Evolutionary conservation across 2,888 invertebrate species (phyloP).

Genomic region (Agrochola circellaris): DNA sequence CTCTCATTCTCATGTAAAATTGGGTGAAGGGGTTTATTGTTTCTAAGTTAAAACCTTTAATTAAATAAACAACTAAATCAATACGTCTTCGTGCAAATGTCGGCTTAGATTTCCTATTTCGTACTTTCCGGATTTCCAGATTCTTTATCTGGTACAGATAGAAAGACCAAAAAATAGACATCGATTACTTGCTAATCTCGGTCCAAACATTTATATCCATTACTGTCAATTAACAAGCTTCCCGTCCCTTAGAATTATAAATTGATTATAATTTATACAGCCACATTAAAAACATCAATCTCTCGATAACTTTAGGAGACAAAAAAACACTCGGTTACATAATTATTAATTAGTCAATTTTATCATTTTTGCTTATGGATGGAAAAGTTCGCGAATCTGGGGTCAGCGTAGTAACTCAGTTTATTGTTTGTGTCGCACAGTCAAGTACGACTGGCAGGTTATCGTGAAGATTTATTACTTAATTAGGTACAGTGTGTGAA

Average conservation of each 20-base stretch:
- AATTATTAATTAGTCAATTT: constrained; percentile 3
- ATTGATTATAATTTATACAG: not conserved
- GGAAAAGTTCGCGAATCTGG: constrained; percentile 33
- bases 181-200: not conserved
- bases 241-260: not conserved
- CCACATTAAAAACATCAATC: constrained; percentile 18
- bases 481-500: not conserved
- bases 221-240: constrained; percentile 1
- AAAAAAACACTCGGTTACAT: not conserved
- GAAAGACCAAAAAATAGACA: not conserved
- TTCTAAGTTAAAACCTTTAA: not conserved
- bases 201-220: not conserved
- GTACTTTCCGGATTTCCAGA: not conserved
- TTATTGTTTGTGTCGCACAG: constrained; percentile 16
- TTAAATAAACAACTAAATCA: not conserved
- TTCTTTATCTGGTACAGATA: not conserved
- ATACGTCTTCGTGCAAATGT: not conserved
- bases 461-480: constrained; percentile 23
- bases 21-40: not conserved
- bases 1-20: not conserved
- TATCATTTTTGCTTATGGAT: not conserved
- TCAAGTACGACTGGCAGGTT: constrained; percentile 36
- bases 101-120: not conserved
- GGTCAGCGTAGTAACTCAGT: constrained; percentile 23
- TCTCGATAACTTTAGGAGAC: not conserved